phyloP scores from a whole-genome alignment of 2,888 invertebrate species.

The Neelides folsomi region DNA sequence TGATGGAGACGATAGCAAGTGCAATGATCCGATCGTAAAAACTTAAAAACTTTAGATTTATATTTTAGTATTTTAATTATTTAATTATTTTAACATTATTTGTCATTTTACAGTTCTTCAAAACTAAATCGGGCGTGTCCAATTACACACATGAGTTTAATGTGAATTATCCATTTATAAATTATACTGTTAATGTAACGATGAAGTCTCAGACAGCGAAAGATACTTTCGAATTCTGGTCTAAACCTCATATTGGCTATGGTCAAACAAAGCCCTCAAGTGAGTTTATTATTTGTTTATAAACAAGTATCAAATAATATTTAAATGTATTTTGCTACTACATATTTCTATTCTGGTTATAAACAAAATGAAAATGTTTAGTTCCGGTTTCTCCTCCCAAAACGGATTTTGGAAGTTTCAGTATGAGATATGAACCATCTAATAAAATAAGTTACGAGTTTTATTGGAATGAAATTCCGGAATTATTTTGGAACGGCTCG shows the following conservation, averaged over 20 bases:
- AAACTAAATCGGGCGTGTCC: not conserved
- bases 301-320: conserved; percentile 1
- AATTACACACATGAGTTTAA: conserved; percentile 6
- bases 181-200: conserved; percentile 21
- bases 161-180: conserved; percentile 19
- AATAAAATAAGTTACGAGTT: conserved; percentile 49
- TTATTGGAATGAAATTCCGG: conserved; percentile 64
- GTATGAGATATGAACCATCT: conserved; percentile 39
- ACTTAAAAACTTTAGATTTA: too few species aligned
- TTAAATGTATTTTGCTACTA: conserved; percentile 2
- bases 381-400: conserved; percentile 55
- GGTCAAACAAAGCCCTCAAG: conserved; percentile 45
- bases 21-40: too few species aligned
- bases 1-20: not conserved
- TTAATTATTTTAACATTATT: too few species aligned
- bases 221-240: conserved; percentile 45
- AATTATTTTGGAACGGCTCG: conserved; percentile 56
- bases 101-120: too few species aligned
- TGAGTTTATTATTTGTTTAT: conserved; percentile 18
- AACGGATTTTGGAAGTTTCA: conserved; percentile 57
- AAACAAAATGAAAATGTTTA: conserved; percentile 33
- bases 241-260: conserved; percentile 48
- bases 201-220: conserved; percentile 25
- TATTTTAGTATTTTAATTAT: too few species aligned
- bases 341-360: too few species aligned